Conservation (phyloP, 37 sponge, comb jelly and placozoan species). For the Bolinopsis microptera region DNA sequence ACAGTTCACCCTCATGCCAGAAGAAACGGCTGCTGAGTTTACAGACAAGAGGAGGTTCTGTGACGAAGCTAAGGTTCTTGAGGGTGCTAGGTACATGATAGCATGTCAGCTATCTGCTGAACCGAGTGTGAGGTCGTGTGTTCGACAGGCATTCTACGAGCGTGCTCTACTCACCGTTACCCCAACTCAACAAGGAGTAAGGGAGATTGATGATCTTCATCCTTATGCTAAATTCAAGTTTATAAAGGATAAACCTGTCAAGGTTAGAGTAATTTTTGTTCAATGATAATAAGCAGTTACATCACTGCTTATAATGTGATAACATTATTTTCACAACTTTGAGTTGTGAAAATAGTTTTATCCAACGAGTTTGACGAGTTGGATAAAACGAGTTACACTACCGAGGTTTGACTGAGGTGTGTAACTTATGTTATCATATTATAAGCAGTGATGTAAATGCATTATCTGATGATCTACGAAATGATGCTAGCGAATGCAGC, state of each 20-base stretch:
- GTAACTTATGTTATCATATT: too few species aligned
- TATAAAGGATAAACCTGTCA: conserved; percentile 86
- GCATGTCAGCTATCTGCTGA: conserved; percentile 89
- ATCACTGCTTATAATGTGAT: too few species aligned
- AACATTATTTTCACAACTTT: too few species aligned
- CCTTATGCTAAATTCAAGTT: conserved; percentile 80
- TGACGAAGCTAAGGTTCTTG: conserved; percentile 1
- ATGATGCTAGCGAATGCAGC: too few species aligned
- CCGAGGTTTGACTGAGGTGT: too few species aligned
- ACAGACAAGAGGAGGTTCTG: conserved; percentile 19
- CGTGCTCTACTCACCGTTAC: conserved; percentile 78
- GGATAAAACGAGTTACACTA: too few species aligned
- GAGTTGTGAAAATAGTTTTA: too few species aligned
- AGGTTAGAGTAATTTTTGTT: background rate
- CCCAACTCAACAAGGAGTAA: conserved; percentile 91
- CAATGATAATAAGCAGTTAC: too few species aligned
- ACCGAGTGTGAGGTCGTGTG: conserved; percentile 84
- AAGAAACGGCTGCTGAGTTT: conserved; percentile 85
- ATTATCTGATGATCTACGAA: too few species aligned
- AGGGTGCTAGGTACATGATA: conserved; percentile 77
- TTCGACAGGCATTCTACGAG: conserved; percentile 80
- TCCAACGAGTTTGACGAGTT: too few species aligned
- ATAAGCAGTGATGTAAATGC: too few species aligned
- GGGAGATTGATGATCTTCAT: conserved; percentile 87
- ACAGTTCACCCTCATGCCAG: conserved; percentile 85